Conservation (phyloP, 2,797 vertebrate genomes). For the Lateolabrax maculatus region DNA sequence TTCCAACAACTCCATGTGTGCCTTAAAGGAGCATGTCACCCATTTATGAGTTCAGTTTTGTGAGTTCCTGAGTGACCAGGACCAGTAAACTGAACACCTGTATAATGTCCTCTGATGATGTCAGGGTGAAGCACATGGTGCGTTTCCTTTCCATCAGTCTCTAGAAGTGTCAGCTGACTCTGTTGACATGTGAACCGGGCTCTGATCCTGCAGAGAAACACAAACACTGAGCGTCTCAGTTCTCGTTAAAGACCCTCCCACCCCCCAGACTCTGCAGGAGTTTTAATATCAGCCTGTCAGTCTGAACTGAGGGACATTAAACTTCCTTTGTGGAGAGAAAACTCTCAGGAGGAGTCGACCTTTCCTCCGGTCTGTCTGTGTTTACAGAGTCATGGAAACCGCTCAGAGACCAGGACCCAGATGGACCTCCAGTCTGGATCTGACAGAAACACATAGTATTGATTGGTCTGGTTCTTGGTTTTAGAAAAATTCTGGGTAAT, state of each 20-base stretch:
- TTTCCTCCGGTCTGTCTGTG: slow-evolving; percentile 29
- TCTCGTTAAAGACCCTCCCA: slow-evolving; percentile 21
- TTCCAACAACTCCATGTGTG: too few relatives aligned
- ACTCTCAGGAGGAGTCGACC: slow-evolving; percentile 52
- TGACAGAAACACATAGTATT: not conserved
- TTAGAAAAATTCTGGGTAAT: too few relatives aligned
- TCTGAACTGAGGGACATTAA: slow-evolving; percentile 54
- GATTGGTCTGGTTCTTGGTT: not conserved
- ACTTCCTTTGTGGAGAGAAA: slow-evolving; percentile 62
- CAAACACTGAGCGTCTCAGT: slow-evolving; percentile 3
- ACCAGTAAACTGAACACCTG: not conserved
- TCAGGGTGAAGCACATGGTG: too few relatives aligned
- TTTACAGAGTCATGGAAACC: slow-evolving; percentile 68
- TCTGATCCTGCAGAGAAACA: slow-evolving; percentile 13
- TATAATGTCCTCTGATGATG: not conserved
- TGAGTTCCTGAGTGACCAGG: too few relatives aligned
- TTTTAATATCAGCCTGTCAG: slow-evolving; percentile 70
- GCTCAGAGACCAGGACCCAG: slow-evolving; percentile 39
- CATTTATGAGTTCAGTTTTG: too few relatives aligned
- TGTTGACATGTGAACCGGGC: not conserved
- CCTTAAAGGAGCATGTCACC: too few relatives aligned
- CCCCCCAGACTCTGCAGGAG: slow-evolving; percentile 26
- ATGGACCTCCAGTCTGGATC: slow-evolving; percentile 11
- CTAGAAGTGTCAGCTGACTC: not conserved
- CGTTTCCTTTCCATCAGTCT: not conserved